A percentile compares a stretch with the other conserved stretches of the same genome.
These are phyloP conservation scores for Steinernema carpocapsae DNA, from an alignment of 2,888 invertebrate species.

Conservation along the genomic window DNA sequence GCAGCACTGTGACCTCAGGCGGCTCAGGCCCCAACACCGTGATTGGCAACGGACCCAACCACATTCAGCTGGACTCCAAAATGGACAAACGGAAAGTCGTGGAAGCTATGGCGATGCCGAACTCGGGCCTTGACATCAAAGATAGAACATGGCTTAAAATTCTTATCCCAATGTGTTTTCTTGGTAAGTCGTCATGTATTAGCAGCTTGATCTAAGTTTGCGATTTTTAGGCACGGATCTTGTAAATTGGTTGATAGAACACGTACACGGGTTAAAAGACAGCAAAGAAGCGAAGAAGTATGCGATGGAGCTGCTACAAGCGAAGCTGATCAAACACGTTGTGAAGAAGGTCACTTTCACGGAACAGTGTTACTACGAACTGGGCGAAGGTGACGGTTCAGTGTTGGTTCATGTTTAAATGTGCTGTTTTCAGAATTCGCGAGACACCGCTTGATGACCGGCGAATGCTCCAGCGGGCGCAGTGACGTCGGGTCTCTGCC, in stretches of 20 bases:
- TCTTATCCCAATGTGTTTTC: conserved; percentile 96
- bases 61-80: conserved; percentile 50
- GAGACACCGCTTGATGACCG: conserved; percentile 32
- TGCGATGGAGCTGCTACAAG: conserved; percentile 57
- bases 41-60: not conserved
- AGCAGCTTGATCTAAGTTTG: not conserved
- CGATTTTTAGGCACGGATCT: conserved; percentile 57
- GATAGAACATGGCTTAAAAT: conserved; percentile 99
- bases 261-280: conserved; percentile 58
- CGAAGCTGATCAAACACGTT: conserved; percentile 61
- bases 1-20: conserved; percentile 51
- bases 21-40: conserved; percentile 29
- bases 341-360: conserved; percentile 65
- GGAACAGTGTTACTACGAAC: conserved; percentile 65
- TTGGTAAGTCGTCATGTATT: conserved; percentile 73
- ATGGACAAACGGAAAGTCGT: conserved; percentile 75
- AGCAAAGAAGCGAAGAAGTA: conserved; percentile 57
- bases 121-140: conserved; percentile 92
- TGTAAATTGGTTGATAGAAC: conserved; percentile 62
- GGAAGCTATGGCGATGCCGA: conserved; percentile 90
- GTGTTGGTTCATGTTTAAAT: not conserved
- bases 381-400: conserved; percentile 42
- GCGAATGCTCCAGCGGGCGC: conserved; percentile 11
- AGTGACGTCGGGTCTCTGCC: conserved; percentile 25
- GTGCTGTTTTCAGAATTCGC: conserved; percentile 7